phyloP scores from a whole-genome alignment of 2,797 vertebrate genomes.

The Pygocentrus nattereri region DNA sequence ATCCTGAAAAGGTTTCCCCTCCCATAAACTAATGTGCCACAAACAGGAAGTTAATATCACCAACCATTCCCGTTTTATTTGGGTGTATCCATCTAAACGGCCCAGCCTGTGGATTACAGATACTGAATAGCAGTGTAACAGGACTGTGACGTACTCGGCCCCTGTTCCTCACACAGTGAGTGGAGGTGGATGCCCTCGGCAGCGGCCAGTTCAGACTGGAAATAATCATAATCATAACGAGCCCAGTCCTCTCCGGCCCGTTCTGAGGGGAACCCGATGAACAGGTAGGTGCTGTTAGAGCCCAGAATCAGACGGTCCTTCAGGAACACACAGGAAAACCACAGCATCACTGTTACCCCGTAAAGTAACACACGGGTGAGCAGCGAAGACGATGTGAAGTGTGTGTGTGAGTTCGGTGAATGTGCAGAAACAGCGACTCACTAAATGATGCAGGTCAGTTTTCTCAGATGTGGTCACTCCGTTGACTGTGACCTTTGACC shows the following conservation, averaged over 20 bases:
- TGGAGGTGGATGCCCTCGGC: slow-evolving; percentile 83
- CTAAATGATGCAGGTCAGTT: slow-evolving; percentile 86
- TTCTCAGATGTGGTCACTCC: slow-evolving; percentile 75
- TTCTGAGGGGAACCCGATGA: slow-evolving; percentile 85
- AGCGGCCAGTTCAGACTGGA: slow-evolving; percentile 88
- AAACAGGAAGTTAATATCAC: no score
- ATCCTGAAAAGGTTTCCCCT: no score
- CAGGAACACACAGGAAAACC: background rate
- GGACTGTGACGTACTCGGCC: slow-evolving; percentile 58
- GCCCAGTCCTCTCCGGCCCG: slow-evolving; percentile 81
- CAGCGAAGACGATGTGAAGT: no score
- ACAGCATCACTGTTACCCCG: background rate
- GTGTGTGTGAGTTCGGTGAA: background rate
- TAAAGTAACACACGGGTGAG: background rate
- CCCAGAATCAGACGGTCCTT: slow-evolving; percentile 89
- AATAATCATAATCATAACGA: slow-evolving; percentile 89
- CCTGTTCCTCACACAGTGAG: slow-evolving; percentile 67
- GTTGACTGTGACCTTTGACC: slow-evolving; percentile 85
- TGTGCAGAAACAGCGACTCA: slow-evolving; percentile 60
- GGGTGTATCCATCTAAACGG: no score
- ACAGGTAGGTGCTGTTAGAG: slow-evolving; percentile 87
- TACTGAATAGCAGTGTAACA: no score
- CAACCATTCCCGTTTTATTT: no score
- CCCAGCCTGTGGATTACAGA: no score
- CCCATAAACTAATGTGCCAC: no score